Evolutionary conservation across 2,888 invertebrate genomes (phyloP).

Genomic region (Chymomyza caudatula): DNA sequence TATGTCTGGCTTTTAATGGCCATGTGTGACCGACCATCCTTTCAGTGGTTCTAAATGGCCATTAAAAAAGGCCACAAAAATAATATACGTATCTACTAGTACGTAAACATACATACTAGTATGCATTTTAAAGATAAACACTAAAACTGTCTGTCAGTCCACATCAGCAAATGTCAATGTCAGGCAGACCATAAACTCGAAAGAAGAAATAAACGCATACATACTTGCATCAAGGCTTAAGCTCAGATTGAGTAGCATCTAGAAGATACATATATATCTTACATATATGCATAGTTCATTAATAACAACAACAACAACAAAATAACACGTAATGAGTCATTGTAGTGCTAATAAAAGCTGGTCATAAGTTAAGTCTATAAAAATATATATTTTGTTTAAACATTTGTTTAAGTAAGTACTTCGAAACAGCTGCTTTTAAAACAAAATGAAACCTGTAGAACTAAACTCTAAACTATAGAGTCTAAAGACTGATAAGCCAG

Average conservation of each 20-base stretch:
- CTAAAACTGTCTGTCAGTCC: constrained; percentile 21
- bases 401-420: not conserved
- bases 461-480: constrained; percentile 8
- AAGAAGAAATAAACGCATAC: constrained; percentile 21
- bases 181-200: constrained; percentile 52
- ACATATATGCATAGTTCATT: not conserved
- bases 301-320: constrained; percentile 9
- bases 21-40: not conserved
- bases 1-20: not conserved
- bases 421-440: not conserved
- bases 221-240: constrained; percentile 37
- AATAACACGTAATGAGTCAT: not conserved
- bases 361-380: not conserved
- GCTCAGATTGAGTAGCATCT: constrained; percentile 1
- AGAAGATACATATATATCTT: not conserved
- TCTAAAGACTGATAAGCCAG: constrained; percentile 4
- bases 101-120: constrained; percentile 1
- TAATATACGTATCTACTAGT: not conserved
- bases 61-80: constrained; percentile 11
- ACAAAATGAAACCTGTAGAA: constrained; percentile 26
- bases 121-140: constrained; percentile 18
- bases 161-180: constrained; percentile 72
- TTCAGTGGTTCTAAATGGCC: not conserved
- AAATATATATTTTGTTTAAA: not conserved
- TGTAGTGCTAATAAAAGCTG: not conserved